Evolutionary conservation across 1,140 invertebrate genomes (phyloP).

Genomic region (Nasonia vitripennis): DNA sequence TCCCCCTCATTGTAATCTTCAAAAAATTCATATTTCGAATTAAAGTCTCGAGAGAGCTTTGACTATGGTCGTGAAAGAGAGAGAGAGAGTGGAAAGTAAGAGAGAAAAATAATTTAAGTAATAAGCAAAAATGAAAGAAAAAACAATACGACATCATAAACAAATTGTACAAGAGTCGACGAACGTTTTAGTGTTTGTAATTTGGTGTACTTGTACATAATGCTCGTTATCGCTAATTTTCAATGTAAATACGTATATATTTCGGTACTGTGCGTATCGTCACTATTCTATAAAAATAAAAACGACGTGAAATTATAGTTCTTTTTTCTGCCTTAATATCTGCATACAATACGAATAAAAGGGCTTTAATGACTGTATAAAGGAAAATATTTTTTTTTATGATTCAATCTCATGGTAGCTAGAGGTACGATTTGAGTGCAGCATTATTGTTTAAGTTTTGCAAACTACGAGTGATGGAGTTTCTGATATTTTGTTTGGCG

Average conservation of each 20-base stretch:
- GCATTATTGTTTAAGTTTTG: conserved; percentile 38
- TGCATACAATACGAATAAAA: conserved; percentile 34
- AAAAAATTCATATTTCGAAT: conserved; percentile 27
- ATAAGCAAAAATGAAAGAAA: conserved; percentile 39
- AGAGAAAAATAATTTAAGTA: conserved; percentile 33
- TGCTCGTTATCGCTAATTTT: conserved; percentile 70
- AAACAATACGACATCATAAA: conserved; percentile 48
- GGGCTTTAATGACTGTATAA: conserved; percentile 45
- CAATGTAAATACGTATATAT: conserved; percentile 72
- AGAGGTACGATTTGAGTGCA: conserved; percentile 10
- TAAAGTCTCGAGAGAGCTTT: neutral
- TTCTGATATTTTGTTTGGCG: conserved; percentile 48
- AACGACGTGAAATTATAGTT: conserved; percentile 47
- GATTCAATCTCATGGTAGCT: conserved; percentile 43
- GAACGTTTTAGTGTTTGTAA: conserved; percentile 71
- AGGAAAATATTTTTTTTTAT: conserved; percentile 50
- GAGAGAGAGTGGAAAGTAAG: neutral
- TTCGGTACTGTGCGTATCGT: conserved; percentile 61
- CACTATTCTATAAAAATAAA: conserved; percentile 57
- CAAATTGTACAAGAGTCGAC: conserved; percentile 62
- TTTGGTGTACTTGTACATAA: conserved; percentile 73
- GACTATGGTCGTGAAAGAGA: conserved; percentile 20
- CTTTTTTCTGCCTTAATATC: conserved; percentile 41
- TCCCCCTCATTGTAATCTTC: neutral
- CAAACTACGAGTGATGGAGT: conserved; percentile 27